A percentile compares a stretch with the other conserved stretches of the same genome.
Evolutionary conservation across 2,113 vertebrate genomes (phyloP).

Genomic region (Nettapus auritus): DNA sequence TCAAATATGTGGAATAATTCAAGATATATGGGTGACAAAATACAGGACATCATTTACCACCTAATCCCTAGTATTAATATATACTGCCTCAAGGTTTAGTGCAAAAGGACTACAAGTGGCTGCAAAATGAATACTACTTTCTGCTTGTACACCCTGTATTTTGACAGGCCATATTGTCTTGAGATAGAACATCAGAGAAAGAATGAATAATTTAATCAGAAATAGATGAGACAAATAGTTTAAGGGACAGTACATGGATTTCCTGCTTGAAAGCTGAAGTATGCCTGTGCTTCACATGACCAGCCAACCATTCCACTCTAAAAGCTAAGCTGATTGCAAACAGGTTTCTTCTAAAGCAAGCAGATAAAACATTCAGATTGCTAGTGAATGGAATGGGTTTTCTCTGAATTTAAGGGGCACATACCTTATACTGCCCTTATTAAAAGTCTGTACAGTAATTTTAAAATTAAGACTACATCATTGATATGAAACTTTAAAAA

Average conservation of each 20-base stretch:
- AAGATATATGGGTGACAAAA: constrained; percentile 31
- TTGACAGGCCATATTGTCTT: constrained; percentile 63
- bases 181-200: constrained; percentile 48
- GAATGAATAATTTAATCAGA: constrained; percentile 70
- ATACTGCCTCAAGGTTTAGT: constrained; percentile 45
- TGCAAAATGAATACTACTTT: constrained; percentile 54
- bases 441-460: neutral
- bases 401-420: constrained; percentile 22
- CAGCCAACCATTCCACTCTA: constrained; percentile 34
- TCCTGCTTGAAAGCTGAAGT: constrained; percentile 56
- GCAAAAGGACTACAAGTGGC: constrained; percentile 16
- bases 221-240: constrained; percentile 64
- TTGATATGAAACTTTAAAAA: neutral
- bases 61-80: neutral
- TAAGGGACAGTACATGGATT: constrained; percentile 28
- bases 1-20: constrained; percentile 12
- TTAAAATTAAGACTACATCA: neutral
- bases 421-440: neutral
- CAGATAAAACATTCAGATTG: constrained; percentile 48
- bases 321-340: constrained; percentile 47
- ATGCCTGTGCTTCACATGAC: constrained; percentile 43
- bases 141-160: constrained; percentile 61
- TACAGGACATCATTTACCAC: neutral
- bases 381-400: constrained; percentile 9
- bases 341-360: constrained; percentile 53